Conservation (phyloP, 2,797 vertebrate species). For the Sphaeramia orbicularis region DNA sequence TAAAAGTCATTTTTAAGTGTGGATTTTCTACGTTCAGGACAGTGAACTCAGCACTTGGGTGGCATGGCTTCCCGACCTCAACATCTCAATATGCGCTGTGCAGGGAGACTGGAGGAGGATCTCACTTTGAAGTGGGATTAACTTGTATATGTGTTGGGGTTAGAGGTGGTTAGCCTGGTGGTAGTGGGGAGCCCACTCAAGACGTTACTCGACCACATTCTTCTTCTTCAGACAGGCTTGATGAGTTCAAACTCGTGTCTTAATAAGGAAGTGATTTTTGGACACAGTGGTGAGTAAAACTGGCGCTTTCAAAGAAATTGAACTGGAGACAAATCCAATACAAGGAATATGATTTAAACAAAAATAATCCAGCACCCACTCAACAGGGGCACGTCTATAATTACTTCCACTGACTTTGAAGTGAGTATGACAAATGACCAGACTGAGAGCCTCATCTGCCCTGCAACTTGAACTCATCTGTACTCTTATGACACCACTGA, state of each 20-base stretch:
- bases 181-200: conserved; percentile 25
- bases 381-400: conserved; percentile 25
- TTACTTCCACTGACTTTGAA: conserved; percentile 66
- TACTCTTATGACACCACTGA: conserved; percentile 57
- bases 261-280: not conserved
- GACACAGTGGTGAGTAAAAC: not conserved
- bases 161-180: conserved; percentile 23
- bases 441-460: conserved; percentile 52
- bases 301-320: not conserved
- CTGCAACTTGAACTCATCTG: conserved; percentile 57
- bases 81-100: conserved; percentile 41
- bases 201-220: not conserved
- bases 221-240: not conserved
- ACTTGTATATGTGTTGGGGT: conserved; percentile 43
- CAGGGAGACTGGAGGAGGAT: conserved; percentile 44
- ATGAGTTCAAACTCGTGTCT: conserved; percentile 10
- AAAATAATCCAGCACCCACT: conserved; percentile 20
- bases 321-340: conserved; percentile 13
- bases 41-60: conserved; percentile 43
- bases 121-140: conserved; percentile 77
- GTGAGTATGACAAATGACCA: conserved; percentile 66
- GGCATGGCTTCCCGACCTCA: conserved; percentile 42
- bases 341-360: conserved; percentile 21
- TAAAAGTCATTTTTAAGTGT: conserved; percentile 13
- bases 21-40: conserved; percentile 9